Percentiles rank a stretch among this genome's conserved stretches.
Evolutionary conservation across 2,888 invertebrate genomes (phyloP).

Genomic region (Aspidiotus rigidus): DNA sequence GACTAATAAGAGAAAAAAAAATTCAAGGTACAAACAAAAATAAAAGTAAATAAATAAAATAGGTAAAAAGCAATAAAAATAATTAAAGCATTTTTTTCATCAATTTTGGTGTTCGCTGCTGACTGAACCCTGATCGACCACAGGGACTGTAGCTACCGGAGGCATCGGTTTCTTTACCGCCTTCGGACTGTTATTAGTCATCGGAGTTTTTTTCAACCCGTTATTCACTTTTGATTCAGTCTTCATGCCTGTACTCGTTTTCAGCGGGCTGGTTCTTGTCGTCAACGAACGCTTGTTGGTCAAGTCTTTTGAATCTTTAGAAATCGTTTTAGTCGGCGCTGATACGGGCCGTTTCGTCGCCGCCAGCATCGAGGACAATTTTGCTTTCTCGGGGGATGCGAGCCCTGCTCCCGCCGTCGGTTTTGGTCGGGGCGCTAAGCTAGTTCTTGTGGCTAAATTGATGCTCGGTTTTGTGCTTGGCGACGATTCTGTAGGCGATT

Average conservation of each 20-base stretch:
- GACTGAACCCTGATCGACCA: slow-evolving; percentile 4
- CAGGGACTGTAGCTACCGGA: background rate
- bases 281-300: slow-evolving; percentile 21
- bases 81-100: slow-evolving; percentile 19
- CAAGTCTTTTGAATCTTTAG: slow-evolving; percentile 26
- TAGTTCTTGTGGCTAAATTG: slow-evolving; percentile 34
- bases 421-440: slow-evolving; percentile 35
- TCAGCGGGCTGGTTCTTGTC: background rate
- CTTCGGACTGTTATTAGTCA: background rate
- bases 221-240: slow-evolving; percentile 29
- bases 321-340: slow-evolving; percentile 8
- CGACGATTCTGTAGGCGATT: slow-evolving; percentile 16
- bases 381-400: background rate
- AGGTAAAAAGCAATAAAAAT: slow-evolving; percentile 18
- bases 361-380: background rate
- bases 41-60: slow-evolving; percentile 10
- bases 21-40: slow-evolving; percentile 25
- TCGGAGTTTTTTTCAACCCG: slow-evolving; percentile 11
- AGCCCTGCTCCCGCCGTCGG: slow-evolving; percentile 5
- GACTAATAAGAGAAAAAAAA: slow-evolving; percentile 14
- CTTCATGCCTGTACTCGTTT: slow-evolving; percentile 12
- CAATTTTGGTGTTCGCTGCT: slow-evolving; percentile 11
- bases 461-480: slow-evolving; percentile 19
- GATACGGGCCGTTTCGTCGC: slow-evolving; percentile 16
- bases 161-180: slow-evolving; percentile 5